A percentile compares a stretch with the other conserved stretches of the same genome.
These are phyloP conservation scores for Zeuzera pyrina DNA, from an alignment of 2,888 invertebrate species.

Conservation along the genomic window DNA sequence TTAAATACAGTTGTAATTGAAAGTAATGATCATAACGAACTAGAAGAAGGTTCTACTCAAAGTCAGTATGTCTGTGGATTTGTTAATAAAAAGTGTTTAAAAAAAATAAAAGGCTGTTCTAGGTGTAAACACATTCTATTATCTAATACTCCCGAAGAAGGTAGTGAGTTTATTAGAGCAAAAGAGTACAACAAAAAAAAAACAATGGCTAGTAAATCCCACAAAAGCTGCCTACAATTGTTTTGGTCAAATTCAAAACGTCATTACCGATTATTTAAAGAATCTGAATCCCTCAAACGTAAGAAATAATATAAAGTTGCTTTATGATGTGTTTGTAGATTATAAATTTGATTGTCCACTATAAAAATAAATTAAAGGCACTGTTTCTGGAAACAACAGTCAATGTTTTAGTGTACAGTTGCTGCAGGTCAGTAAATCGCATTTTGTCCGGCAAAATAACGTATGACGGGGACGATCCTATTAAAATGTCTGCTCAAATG, in stretches of 20 bases:
- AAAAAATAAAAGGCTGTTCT: neutral
- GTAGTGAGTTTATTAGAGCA: neutral
- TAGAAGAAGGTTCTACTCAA: too few relatives aligned
- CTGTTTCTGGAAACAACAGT: neutral
- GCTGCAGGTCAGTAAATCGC: neutral
- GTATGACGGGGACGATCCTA: neutral
- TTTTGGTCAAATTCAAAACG: neutral
- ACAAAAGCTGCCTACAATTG: neutral
- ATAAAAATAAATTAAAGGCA: neutral
- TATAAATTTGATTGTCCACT: neutral
- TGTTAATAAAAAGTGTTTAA: neutral
- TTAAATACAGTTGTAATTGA: too few relatives aligned
- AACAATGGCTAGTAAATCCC: neutral
- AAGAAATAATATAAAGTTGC: neutral
- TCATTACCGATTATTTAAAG: slow-evolving; percentile 1
- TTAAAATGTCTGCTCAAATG: neutral
- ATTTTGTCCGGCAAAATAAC: neutral
- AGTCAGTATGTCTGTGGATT: neutral
- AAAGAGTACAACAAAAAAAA: slow-evolving; percentile 1
- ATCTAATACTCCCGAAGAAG: neutral
- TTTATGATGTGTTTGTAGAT: neutral
- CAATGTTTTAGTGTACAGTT: neutral
- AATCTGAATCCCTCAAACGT: neutral
- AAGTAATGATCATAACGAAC: too few relatives aligned
- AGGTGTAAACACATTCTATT: neutral